Percentiles rank a stretch among this genome's conserved stretches.
Conservation (phyloP, 2,113 vertebrate species). For the Leucoraja erinaceus region DNA sequence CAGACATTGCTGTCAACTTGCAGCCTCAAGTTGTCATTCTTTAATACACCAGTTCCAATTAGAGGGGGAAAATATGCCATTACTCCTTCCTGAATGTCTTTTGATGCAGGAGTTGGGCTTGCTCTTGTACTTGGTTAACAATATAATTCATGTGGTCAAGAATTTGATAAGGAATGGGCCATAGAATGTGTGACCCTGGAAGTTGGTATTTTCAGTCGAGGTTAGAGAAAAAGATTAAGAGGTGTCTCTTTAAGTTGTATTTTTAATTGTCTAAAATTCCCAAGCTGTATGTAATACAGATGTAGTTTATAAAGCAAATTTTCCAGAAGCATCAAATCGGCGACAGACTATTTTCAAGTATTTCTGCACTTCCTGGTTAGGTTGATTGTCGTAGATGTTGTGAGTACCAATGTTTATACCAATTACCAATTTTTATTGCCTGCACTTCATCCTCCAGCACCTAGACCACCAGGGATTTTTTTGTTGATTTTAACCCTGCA, state of each 20-base stretch:
- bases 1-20: not conserved
- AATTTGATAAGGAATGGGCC: not conserved
- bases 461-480: too few relatives aligned
- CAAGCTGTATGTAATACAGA: not conserved
- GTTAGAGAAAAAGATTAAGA: not conserved
- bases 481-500: too few relatives aligned
- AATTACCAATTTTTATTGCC: too few relatives aligned
- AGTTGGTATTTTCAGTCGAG: not conserved
- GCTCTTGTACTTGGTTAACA: not conserved
- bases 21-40: not conserved
- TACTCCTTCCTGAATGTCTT: not conserved
- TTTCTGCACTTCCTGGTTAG: not conserved
- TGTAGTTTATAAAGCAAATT: not conserved
- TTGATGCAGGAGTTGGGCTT: not conserved
- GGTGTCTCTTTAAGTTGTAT: too few relatives aligned
- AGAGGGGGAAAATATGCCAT: not conserved
- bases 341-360: not conserved
- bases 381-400: not conserved
- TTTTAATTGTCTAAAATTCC: too few relatives aligned
- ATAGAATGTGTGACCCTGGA: not conserved
- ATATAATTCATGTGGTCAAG: not conserved
- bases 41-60: not conserved
- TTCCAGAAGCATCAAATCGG: not conserved
- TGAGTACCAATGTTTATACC: too few relatives aligned
- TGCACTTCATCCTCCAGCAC: too few relatives aligned